phyloP scores from a whole-genome alignment of 2,888 invertebrate species.

The Tipula unca region DNA sequence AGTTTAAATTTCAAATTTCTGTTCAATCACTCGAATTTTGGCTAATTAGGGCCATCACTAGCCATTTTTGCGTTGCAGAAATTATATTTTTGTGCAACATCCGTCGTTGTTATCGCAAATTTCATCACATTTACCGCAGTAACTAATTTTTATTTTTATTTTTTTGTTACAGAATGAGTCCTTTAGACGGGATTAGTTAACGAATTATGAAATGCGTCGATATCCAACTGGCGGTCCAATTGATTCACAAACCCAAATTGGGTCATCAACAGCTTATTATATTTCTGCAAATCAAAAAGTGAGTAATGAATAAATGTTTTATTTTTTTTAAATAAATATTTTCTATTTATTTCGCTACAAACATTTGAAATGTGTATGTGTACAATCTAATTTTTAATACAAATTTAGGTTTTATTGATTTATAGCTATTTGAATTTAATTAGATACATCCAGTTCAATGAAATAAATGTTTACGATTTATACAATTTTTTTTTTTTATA shows the following conservation, averaged over 20 bases:
- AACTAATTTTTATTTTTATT: constrained; percentile 32
- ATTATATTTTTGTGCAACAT: too few species aligned
- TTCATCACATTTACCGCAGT: not conserved
- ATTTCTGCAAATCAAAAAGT: constrained; percentile 46
- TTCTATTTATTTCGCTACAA: too few species aligned
- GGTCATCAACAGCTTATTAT: constrained; percentile 42
- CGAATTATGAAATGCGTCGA: constrained; percentile 56
- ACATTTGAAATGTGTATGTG: too few species aligned
- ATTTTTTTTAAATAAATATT: not conserved
- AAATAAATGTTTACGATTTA: not conserved
- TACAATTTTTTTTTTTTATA: not conserved
- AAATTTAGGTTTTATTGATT: not conserved
- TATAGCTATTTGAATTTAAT: not conserved
- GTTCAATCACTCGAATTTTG: too few species aligned
- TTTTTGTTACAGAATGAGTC: constrained; percentile 50
- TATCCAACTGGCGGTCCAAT: constrained; percentile 50
- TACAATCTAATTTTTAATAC: too few species aligned
- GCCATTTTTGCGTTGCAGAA: too few species aligned
- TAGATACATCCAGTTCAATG: not conserved
- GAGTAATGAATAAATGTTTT: too few species aligned
- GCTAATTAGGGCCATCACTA: too few species aligned
- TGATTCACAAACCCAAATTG: constrained; percentile 39
- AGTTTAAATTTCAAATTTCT: too few species aligned
- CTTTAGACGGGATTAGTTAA: constrained; percentile 61
- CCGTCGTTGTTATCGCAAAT: not conserved